A percentile compares a stretch with the other conserved stretches of the same genome.
These are phyloP conservation scores for Gibbula magus DNA, from an alignment of 2,888 invertebrate species.

Conservation along the genomic window DNA sequence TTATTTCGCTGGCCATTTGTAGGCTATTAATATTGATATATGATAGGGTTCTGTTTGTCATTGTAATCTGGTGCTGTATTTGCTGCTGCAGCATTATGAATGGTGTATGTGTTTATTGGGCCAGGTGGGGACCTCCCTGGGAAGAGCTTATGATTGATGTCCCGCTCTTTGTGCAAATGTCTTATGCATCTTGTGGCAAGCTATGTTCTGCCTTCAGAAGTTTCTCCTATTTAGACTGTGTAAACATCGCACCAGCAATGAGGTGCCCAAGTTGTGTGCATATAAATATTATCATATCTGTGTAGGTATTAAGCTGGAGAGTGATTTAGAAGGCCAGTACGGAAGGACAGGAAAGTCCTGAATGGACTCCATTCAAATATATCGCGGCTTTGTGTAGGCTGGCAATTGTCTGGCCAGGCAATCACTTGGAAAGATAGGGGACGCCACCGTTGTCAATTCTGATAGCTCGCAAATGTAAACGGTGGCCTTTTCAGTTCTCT, in stretches of 20 bases:
- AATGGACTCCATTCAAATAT: background rate
- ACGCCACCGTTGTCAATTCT: background rate
- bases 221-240: background rate
- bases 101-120: background rate
- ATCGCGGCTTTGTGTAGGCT: background rate
- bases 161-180: background rate
- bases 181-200: background rate
- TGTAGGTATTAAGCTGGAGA: background rate
- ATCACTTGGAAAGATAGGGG: background rate
- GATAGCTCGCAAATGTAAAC: constrained; percentile 4
- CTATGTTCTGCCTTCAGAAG: background rate
- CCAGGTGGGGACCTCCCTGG: background rate
- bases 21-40: background rate
- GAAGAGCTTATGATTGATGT: background rate
- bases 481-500: background rate
- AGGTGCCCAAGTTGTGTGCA: background rate
- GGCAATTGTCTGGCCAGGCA: background rate
- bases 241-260: background rate
- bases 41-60: background rate
- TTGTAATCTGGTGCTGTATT: background rate
- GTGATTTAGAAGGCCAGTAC: background rate
- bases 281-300: constrained; percentile 8
- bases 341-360: background rate
- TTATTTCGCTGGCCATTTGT: background rate
- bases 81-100: background rate